Evolutionary conservation across 2,797 vertebrate species (phyloP).

Genomic region (Balearica regulorum): DNA sequence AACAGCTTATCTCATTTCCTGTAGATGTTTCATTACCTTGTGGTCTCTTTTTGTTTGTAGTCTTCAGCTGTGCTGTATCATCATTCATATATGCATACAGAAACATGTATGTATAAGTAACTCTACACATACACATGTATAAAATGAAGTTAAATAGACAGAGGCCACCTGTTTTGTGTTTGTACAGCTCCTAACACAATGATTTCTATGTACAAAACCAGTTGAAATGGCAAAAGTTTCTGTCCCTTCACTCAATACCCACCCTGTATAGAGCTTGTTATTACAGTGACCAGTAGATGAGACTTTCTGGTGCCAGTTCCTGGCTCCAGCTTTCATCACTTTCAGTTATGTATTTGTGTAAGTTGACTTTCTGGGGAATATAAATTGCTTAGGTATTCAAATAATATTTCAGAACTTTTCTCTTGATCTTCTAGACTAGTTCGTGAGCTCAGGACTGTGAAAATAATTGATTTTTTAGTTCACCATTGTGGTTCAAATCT

Average conservation of each 20-base stretch:
- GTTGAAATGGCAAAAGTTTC: not conserved
- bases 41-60: not conserved
- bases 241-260: not conserved
- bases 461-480: not conserved
- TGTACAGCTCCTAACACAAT: not conserved
- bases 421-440: not conserved
- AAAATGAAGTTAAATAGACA: not conserved
- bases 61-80: not conserved
- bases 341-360: not conserved
- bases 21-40: not conserved
- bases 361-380: not conserved
- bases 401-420: not conserved
- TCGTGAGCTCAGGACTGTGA: not conserved
- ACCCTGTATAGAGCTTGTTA: not conserved
- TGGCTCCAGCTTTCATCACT: not conserved
- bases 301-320: not conserved
- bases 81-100: not conserved
- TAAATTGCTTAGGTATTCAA: not conserved
- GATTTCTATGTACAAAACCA: not conserved
- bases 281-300: not conserved
- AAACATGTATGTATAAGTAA: not conserved
- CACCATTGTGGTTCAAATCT: not conserved
- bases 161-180: not conserved
- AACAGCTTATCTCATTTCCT: not conserved
- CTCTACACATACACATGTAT: accelerated